Percentiles rank a stretch among this genome's conserved stretches.
These are phyloP conservation scores for Chelidonichthys spinosus DNA, from an alignment of 2,797 vertebrate species.

Conservation along the genomic window DNA sequence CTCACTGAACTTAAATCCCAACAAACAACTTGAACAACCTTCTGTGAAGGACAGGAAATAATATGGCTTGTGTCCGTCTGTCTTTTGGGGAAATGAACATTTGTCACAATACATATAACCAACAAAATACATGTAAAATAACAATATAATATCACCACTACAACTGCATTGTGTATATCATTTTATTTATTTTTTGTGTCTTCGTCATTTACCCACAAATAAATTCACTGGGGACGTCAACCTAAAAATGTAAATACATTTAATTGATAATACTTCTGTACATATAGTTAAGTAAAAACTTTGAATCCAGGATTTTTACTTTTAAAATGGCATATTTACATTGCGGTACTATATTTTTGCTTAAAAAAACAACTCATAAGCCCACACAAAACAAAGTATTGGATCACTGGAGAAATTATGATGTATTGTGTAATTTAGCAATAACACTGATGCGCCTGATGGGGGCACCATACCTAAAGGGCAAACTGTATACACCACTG, in stretches of 20 bases:
- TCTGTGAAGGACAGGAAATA: not conserved
- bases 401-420: not conserved
- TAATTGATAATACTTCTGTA: not conserved
- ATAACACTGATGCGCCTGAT: slow-evolving; percentile 36
- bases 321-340: not conserved
- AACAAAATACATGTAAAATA: no score
- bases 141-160: no score
- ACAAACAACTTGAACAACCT: not conserved
- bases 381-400: not conserved
- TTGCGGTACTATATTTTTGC: not conserved
- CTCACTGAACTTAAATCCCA: not conserved
- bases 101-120: no score
- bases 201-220: not conserved
- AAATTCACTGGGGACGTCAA: not conserved
- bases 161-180: no score
- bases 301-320: not conserved
- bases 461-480: slow-evolving; percentile 39
- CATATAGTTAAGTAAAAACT: not conserved
- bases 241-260: not conserved
- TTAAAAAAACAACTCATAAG: not conserved
- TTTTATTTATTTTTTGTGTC: no score
- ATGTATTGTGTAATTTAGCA: not conserved
- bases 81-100: no score
- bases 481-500: slow-evolving; percentile 1
- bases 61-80: no score